These are phyloP conservation scores for Cassiopea andromeda DNA, from an alignment of 30 jellyfish, hydroid and myxozoan species.

Conservation along the genomic window DNA sequence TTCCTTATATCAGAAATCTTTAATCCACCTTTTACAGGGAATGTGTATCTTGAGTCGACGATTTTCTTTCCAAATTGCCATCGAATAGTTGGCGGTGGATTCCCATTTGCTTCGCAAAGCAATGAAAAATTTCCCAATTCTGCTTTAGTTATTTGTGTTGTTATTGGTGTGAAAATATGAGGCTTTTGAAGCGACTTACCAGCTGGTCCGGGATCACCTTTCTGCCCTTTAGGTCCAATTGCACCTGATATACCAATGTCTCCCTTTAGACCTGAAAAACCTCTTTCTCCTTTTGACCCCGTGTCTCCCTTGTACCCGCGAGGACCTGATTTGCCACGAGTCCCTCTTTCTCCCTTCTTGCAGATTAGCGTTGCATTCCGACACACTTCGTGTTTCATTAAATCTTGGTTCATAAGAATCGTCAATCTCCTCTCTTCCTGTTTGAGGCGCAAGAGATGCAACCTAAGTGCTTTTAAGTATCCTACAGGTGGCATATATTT, in stretches of 20 bases:
- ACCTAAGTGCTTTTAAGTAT: neutral
- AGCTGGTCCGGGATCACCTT: conserved; percentile 22
- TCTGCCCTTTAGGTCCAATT: conserved; percentile 16
- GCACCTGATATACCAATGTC: neutral
- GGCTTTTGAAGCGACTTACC: conserved; percentile 38
- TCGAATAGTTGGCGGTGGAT: conserved; percentile 14
- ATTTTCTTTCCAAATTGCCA: conserved; percentile 23
- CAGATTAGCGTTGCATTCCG: conserved; percentile 3
- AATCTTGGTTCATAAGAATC: neutral
- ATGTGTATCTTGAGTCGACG: conserved; percentile 22
- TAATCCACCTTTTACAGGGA: conserved; percentile 19
- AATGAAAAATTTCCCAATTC: conserved; percentile 12
- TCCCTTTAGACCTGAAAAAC: conserved; percentile 5
- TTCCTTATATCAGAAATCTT: neutral
- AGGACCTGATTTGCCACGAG: conserved; percentile 15
- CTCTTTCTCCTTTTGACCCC: conserved; percentile 2
- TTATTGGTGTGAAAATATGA: neutral
- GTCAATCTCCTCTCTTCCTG: neutral
- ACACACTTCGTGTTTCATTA: neutral
- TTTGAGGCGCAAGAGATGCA: neutral
- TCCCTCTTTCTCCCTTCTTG: conserved; percentile 35
- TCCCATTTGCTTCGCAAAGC: conserved; percentile 17
- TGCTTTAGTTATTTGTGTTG: neutral
- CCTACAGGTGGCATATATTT: neutral
- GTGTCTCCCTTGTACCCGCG: conserved; percentile 7